Evolutionary conservation across 23 tunicate genomes (phyloP), one percentile per base, ranked within the genome.

Genomic region (Botrylloides violaceus): DNA sequence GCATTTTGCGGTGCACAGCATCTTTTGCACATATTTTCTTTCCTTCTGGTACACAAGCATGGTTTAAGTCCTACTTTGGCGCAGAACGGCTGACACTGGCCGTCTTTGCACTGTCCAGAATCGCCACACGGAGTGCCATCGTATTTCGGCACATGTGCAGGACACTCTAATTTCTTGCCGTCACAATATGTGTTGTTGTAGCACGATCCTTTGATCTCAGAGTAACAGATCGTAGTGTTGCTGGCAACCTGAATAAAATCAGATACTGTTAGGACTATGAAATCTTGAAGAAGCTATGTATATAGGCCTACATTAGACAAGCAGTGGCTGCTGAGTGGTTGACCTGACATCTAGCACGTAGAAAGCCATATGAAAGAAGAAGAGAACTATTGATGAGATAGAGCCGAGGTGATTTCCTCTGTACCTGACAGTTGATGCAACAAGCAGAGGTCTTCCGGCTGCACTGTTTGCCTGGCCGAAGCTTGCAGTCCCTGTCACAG

Each of bases 341-440:
- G n/a, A n/a, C n/a, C n/a, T n/a, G n/a, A n/a, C n/a, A n/a, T n/a
- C n/a, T n/a, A n/a, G n/a, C n/a, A n/a, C n/a, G n/a, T n/a, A n/a
- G n/a, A n/a, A n/a, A n/a, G n/a, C n/a, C n/a, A n/a, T n/a, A n/a
- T n/a, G n/a, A n/a, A n/a, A n/a, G n/a, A n/a, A n/a, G n/a, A n/a
- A n/a, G n/a, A n/a, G n/a, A n/a, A n/a, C n/a, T n/a, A n/a, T n/a
- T n/a, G n/a, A n/a, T n/a, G n/a, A n/a, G n/a, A n/a, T n/a, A n/a
- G n/a, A n/a, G n/a, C n/a, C n/a, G n/a, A n/a, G n/a, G n/a, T n/a
- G n/a, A n/a, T n/a, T n/a, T n/a, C n/a, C n/a, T n/a, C n/a, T n/a
- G n/a, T n/a, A 90, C 97, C 91, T 90, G 97, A 66, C 97, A 90
- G n/a, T 90, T 82, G 49, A 76, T 79, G 70, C 97, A 90, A 59